A percentile compares a stretch with the other conserved stretches of the same genome.
phyloP scores from a whole-genome alignment of 1,140 invertebrate species.

The Oryctes rhinoceros region DNA sequence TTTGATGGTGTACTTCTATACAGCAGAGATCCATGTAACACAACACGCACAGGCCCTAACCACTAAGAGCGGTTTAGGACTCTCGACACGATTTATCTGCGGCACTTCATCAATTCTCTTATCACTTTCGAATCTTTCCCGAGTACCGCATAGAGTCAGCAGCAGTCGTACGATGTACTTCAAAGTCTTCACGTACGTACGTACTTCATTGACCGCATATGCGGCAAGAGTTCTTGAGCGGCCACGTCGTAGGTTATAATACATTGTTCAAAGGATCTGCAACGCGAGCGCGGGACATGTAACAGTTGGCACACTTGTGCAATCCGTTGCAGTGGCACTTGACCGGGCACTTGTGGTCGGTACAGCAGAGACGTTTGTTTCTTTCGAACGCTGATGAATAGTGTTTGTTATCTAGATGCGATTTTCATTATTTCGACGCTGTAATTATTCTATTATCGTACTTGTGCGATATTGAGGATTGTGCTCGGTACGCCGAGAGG shows the following conservation, averaged over 20 bases:
- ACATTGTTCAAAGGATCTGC: conserved; percentile 9
- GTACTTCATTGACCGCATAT: conserved; percentile 10
- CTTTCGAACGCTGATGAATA: background rate
- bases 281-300: background rate
- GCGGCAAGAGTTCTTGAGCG: background rate
- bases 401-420: background rate
- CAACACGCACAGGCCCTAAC: no score
- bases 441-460: background rate
- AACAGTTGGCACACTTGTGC: conserved; percentile 4
- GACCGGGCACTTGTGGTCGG: background rate
- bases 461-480: no score
- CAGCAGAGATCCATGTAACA: no score
- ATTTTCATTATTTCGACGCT: background rate
- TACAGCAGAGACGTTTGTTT: background rate
- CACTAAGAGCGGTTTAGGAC: no score
- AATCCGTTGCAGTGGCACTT: background rate
- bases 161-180: background rate
- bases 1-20: no score
- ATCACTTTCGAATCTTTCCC: background rate
- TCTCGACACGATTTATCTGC: no score
- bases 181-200: background rate
- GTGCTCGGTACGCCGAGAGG: no score
- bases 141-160: background rate
- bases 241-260: background rate
- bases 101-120: no score